Evolutionary conservation across 2,888 invertebrate genomes (phyloP).

Genomic region (Macroteleia sp.): DNA sequence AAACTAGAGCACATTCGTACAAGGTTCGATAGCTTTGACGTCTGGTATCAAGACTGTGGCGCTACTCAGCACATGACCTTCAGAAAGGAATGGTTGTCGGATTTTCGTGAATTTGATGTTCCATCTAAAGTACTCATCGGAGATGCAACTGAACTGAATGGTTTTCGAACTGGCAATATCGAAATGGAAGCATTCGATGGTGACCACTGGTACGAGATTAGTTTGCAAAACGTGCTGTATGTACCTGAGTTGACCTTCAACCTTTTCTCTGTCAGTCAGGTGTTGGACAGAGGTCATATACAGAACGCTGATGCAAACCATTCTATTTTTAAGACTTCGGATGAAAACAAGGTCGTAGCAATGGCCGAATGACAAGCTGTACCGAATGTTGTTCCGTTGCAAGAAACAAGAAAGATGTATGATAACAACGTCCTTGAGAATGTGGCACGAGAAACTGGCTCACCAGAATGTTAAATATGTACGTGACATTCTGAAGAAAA

Average conservation of each 20-base stretch:
- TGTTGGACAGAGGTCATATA: no score
- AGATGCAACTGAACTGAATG: conserved; percentile 67
- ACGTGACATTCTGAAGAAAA: no score
- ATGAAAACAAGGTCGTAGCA: no score
- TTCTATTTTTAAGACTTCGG: no score
- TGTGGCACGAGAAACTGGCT: no score
- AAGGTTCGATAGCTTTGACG: not conserved
- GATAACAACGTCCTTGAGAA: no score
- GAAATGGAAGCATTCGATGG: conserved; percentile 70
- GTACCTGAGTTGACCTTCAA: conserved; percentile 66
- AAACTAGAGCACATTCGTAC: not conserved
- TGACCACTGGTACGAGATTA: conserved; percentile 61
- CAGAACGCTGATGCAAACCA: no score
- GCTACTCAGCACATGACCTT: conserved; percentile 41
- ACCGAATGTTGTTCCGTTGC: no score
- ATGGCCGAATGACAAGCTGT: no score
- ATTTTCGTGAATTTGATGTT: not conserved
- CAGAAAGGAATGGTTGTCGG: conserved; percentile 16
- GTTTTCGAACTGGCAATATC: conserved; percentile 67
- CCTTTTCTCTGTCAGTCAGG: conserved; percentile 69
- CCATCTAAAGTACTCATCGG: conserved; percentile 48
- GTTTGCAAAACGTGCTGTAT: conserved; percentile 59
- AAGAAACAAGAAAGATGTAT: not conserved
- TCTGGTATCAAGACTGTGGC: conserved; percentile 38
- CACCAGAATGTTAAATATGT: no score